These are phyloP conservation scores for Hesperophylax magnus DNA, from an alignment of 1,140 invertebrate species.

Conservation along the genomic window DNA sequence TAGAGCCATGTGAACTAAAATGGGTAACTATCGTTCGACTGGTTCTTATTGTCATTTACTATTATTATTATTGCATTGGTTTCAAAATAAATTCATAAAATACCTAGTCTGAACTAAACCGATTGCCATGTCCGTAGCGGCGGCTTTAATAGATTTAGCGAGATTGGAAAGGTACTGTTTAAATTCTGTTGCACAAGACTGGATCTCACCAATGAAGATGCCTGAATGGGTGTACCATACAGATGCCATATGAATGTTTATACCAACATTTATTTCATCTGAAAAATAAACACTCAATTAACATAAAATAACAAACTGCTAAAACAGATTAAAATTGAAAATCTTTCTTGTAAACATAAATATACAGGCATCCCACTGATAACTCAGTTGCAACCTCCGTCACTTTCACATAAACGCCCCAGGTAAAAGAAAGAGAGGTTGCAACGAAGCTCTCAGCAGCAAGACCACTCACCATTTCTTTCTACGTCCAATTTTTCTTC, in stretches of 20 bases:
- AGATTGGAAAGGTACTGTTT: constrained; percentile 81
- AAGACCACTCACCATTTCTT: constrained; percentile 28
- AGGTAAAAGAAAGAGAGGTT: no score
- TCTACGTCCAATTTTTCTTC: constrained; percentile 26
- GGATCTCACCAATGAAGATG: constrained; percentile 87
- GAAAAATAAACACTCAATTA: constrained; percentile 20
- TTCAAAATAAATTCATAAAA: constrained; percentile 11
- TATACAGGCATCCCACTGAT: no score
- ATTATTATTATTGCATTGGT: not conserved
- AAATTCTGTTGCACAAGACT: constrained; percentile 84
- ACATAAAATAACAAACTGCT: not conserved
- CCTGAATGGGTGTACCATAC: constrained; percentile 95
- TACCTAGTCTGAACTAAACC: constrained; percentile 85
- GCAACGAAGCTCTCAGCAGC: no score
- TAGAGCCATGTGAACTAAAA: no score
- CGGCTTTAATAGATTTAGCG: constrained; percentile 86
- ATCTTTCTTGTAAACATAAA: not conserved
- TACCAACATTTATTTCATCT: constrained; percentile 65
- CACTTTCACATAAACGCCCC: no score
- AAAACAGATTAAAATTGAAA: not conserved
- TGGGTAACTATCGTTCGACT: no score
- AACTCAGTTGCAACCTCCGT: no score
- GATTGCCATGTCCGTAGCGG: constrained; percentile 94
- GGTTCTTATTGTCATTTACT: no score
- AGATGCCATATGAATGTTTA: constrained; percentile 87